Conservation (phyloP, 2,113 vertebrate species). For the Ceuthmochares aereus region DNA sequence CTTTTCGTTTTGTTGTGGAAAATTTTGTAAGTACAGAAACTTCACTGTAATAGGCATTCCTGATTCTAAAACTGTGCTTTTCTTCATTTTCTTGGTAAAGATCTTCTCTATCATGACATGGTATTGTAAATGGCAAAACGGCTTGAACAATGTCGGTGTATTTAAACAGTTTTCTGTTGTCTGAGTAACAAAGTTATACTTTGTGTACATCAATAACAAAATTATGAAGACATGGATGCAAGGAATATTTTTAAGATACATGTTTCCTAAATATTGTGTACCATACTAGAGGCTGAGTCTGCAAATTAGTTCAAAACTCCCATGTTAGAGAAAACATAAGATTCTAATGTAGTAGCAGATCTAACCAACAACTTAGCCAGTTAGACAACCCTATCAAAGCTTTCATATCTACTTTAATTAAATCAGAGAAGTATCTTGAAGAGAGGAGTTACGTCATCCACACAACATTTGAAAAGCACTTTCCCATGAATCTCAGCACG, state of each 20-base stretch:
- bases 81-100: background rate
- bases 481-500: background rate
- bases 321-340: background rate
- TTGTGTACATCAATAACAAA: background rate
- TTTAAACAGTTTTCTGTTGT: background rate
- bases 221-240: background rate
- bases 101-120: background rate
- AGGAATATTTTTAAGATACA: background rate
- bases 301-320: background rate
- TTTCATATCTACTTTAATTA: background rate
- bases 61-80: background rate
- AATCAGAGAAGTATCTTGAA: background rate
- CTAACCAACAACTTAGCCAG: background rate
- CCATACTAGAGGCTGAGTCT: background rate
- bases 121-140: background rate
- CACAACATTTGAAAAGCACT: background rate
- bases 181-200: background rate
- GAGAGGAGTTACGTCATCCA: background rate
- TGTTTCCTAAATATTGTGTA: background rate
- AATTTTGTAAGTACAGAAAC: background rate
- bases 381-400: fast-evolving
- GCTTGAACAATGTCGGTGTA: background rate
- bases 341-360: background rate
- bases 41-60: background rate
- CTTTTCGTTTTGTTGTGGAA: background rate